Evolutionary conservation across 2,888 invertebrate species (phyloP).

Genomic region (Girardia tigrina): DNA sequence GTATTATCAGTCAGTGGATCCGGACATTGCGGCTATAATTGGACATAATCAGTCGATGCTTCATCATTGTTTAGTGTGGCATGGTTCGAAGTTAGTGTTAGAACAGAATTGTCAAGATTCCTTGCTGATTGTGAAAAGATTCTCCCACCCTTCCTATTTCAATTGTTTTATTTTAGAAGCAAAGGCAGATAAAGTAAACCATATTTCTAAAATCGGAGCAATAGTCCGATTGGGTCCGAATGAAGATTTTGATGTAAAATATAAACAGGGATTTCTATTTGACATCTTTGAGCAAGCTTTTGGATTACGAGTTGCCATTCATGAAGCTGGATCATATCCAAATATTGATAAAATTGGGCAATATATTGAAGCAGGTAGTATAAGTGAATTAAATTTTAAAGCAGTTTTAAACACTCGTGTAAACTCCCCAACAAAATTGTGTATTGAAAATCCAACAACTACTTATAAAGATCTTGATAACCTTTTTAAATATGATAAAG

Average conservation of each 20-base stretch:
- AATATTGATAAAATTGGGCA: slow-evolving; percentile 33
- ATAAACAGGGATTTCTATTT: slow-evolving; percentile 34
- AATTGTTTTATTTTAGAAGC: slow-evolving; percentile 36
- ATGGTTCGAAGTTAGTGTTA: not conserved
- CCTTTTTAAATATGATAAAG: slow-evolving; percentile 36
- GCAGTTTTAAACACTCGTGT: slow-evolving; percentile 8
- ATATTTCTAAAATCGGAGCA: slow-evolving; percentile 29
- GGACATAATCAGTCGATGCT: slow-evolving; percentile 25
- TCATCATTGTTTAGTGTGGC: slow-evolving; percentile 20
- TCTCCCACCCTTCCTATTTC: slow-evolving; percentile 36
- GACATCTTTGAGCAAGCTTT: slow-evolving; percentile 36
- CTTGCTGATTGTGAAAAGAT: slow-evolving; percentile 25
- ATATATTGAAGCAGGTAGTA: slow-evolving; percentile 35
- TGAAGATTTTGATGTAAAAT: slow-evolving; percentile 30
- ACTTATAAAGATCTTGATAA: slow-evolving; percentile 31
- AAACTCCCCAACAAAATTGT: slow-evolving; percentile 34
- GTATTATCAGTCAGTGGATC: slow-evolving; percentile 25
- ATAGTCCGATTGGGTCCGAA: slow-evolving; percentile 36
- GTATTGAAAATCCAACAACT: slow-evolving; percentile 1
- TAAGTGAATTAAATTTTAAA: slow-evolving; percentile 36
- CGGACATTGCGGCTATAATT: not conserved
- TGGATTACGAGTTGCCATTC: slow-evolving; percentile 35
- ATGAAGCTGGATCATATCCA: slow-evolving; percentile 34
- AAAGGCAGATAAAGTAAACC: not conserved
- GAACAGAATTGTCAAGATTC: slow-evolving; percentile 21